Evolutionary conservation across 2,888 invertebrate species (phyloP).

Genomic region (Cremastobaeus sp.): DNA sequence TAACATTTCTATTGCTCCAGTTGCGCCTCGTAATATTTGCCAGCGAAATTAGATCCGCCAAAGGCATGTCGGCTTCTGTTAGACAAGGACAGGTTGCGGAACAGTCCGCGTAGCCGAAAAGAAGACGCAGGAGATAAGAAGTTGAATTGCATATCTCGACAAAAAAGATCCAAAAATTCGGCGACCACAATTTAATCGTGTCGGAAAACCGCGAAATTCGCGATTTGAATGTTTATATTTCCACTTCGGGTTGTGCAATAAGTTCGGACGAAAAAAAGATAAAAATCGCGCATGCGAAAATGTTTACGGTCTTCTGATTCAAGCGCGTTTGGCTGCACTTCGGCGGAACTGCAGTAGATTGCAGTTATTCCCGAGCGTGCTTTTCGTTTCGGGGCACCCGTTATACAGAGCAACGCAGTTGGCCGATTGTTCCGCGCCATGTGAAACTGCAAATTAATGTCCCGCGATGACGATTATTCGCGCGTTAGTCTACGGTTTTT

Average conservation of each 20-base stretch:
- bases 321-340: neutral
- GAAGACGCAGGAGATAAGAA: no score
- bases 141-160: no score
- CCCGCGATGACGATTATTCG: conserved; percentile 44
- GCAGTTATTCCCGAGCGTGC: conserved; percentile 18
- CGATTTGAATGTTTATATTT: conserved; percentile 15
- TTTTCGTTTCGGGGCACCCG: conserved; percentile 31
- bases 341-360: conserved; percentile 27
- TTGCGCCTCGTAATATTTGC: conserved; percentile 47
- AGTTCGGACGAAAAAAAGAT: no score
- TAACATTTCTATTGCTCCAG: conserved; percentile 59
- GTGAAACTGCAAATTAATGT: conserved; percentile 55
- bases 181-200: no score
- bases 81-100: conserved; percentile 27
- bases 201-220: no score
- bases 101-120: no score
- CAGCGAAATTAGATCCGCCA: conserved; percentile 58
- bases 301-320: no score
- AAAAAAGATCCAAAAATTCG: no score
- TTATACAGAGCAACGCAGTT: conserved; percentile 51
- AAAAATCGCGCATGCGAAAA: no score
- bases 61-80: conserved; percentile 4
- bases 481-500: conserved; percentile 19
- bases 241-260: no score
- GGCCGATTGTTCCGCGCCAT: conserved; percentile 49